Base-by-base conservation (phyloP, 1,140 invertebrate genomes). In the Papilio xuthus region DNA sequence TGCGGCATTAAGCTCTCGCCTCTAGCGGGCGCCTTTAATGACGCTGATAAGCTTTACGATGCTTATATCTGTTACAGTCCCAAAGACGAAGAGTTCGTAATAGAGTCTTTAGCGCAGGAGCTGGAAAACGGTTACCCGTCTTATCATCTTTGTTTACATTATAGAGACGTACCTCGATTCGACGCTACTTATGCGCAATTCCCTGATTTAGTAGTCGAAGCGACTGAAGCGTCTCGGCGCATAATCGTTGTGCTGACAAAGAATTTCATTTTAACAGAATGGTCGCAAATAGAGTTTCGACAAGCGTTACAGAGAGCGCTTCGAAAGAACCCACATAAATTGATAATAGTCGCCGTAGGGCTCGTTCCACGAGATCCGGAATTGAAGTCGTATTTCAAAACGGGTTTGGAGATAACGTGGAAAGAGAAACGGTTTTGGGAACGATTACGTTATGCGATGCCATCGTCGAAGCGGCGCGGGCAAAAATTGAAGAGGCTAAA, bases 341-440 rank as follows among this genome's bases (percentile, higher is more conserved):
- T 99, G 88, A 96, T 99, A 78, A 95, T 99, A 81, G 95, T 99
- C 69, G 96, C 97, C 83, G 96, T 97, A 81, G 97, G 97, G 20
- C 96, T 97, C 78, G 95, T 97, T 63, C 96, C 98, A 85, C 94
- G 97, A 75, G 98, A 98, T 91, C 96, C 97, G 6, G 98, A 99
- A 88, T 93, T 99, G 47, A 95, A 97, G 89, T 96, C 97, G 15
- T 98, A 98, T 92, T 94, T 99, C 41, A 97, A 98, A 88, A 97
- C 97, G 2, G 97, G 97, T 92, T 97, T 97, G 85, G 96, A 96
- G 85, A 95, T 99, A 41, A 95, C 96, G 67, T 98, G 97, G 97
- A 97, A 96, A 81, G 98, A 98, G 90, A 97, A 97, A 85, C 95
- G 97, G 82, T 99, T 99, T 90, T 98, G 98, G 98, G 97, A 98